A percentile compares a stretch with the other conserved stretches of the same genome.
Evolutionary conservation across 2,113 vertebrate genomes (phyloP).

Genomic region (Colinus virginianus): DNA sequence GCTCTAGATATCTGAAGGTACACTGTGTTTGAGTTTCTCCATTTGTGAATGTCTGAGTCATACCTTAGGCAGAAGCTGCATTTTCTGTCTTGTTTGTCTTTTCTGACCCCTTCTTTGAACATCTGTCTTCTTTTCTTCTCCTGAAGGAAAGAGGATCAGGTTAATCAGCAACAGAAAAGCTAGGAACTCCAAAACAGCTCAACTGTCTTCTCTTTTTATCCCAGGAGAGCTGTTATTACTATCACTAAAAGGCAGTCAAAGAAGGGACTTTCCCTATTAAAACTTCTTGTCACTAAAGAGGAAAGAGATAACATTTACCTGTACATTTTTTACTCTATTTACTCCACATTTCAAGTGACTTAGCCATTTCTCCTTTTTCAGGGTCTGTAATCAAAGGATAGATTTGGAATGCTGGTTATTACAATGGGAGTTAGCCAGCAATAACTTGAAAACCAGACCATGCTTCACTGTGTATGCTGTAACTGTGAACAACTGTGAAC

Average conservation of each 20-base stretch:
- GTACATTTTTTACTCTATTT: background rate
- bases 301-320: background rate
- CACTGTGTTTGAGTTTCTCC: background rate
- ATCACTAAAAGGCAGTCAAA: background rate
- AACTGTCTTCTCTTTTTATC: background rate
- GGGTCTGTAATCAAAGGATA: background rate
- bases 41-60: background rate
- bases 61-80: background rate
- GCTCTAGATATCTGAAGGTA: background rate
- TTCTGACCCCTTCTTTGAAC: background rate
- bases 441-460: constrained; percentile 30
- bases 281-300: background rate
- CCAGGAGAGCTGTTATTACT: background rate
- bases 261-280: background rate
- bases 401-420: background rate
- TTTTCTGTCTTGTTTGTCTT: constrained; percentile 19
- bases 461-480: constrained; percentile 24
- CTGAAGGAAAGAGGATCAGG: background rate
- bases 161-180: background rate
- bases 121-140: background rate
- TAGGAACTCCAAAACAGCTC: background rate
- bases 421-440: constrained; percentile 1
- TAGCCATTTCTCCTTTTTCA: background rate
- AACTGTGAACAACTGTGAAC: constrained; percentile 6
- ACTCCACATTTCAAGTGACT: background rate